Evolutionary conservation across 92 coral and sea anemone species (phyloP), one percentile per base, ranked within the genome.

Genomic region (Anthopleura xanthogrammica): DNA sequence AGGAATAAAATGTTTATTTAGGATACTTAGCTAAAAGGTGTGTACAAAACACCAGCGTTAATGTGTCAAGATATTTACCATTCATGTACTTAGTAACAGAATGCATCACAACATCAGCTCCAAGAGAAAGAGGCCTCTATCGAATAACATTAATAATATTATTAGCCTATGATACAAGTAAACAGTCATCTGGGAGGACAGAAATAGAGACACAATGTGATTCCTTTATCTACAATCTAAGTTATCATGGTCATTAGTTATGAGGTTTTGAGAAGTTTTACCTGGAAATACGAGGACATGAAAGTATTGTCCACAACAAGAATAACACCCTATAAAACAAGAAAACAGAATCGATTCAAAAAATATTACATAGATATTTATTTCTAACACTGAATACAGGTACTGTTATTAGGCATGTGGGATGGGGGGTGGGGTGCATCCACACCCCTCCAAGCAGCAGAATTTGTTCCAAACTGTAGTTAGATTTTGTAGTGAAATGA

Each of bases 241-340:
- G 5, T 78, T 16, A 12, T 4, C 68, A 24, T 17, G 17, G 3
- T 19, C 16, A 46, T 16, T 5, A 54, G n/a, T 65, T 54, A 11
- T 11, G 13, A 65, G 19, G 7, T 46, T 46, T 46, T 5, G 7
- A 46, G 7, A 46, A 46, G 50, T 5, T 66, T 40, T 88, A 96
- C 99, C 98, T 96, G 99, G 83, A 96, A 96, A 79, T 96, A 96
- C 16, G 99, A 93, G 68, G 99, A 92, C 92, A 91, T 80, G 73
- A 96, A 94, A 1, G 99, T 96, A 89, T 96, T 96, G 93, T 96
- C 99, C 83, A 94, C 99, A 20, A 96, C 97, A 77, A 96, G 41
- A 43, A 89, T 82, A 36, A 94, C 85, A 43, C 91, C 99, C 99
- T 96, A 60, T 20, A 65, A 85, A 73, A 29, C 42, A 78, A 54